phyloP scores from a whole-genome alignment of 2,797 vertebrate genomes.

The Oophaga sylvatica region DNA sequence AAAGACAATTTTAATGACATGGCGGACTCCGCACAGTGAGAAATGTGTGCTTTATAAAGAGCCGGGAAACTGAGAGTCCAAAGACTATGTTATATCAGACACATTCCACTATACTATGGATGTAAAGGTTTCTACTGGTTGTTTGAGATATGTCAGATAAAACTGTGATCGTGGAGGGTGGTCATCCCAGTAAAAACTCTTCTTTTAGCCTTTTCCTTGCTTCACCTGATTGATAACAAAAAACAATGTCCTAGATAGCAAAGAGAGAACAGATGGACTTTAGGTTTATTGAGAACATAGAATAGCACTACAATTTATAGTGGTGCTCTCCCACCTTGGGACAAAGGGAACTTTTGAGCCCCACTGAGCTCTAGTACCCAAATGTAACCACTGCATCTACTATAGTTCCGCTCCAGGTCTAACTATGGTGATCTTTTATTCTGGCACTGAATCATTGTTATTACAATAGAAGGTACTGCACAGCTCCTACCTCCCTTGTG shows the following conservation, averaged over 20 bases:
- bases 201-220: background rate
- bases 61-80: background rate
- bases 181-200: background rate
- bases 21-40: background rate
- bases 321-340: too few species aligned
- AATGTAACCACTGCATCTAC: too few species aligned
- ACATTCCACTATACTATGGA: background rate
- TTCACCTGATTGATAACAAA: background rate
- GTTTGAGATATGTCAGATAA: background rate
- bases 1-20: slow-evolving; percentile 4
- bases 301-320: too few species aligned
- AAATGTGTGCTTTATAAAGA: background rate
- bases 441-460: too few species aligned
- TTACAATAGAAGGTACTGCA: too few species aligned
- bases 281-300: background rate
- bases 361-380: too few species aligned
- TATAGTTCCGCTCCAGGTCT: too few species aligned
- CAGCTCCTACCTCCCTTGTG: too few species aligned
- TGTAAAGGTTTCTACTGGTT: background rate
- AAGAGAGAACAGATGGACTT: background rate
- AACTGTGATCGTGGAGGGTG: background rate
- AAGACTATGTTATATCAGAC: background rate
- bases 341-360: too few species aligned
- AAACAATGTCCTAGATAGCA: background rate
- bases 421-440: too few species aligned